phyloP scores from a whole-genome alignment of 2,797 vertebrate genomes.

The Etheostoma nigrum region DNA sequence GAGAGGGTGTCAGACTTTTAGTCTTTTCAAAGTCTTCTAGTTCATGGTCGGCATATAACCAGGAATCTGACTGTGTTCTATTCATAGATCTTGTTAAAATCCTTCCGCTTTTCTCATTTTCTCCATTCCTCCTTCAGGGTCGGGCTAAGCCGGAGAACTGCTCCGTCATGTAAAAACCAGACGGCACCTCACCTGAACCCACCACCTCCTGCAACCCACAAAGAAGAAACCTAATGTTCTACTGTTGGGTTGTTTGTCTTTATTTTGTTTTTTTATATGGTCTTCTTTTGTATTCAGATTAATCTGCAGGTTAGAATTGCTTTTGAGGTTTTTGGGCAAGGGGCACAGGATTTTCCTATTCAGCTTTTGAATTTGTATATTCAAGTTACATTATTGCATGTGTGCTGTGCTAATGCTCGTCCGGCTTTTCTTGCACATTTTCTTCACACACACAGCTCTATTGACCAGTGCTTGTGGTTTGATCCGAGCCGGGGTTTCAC shows the following conservation, averaged over 20 bases:
- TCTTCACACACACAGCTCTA: slow-evolving; percentile 39
- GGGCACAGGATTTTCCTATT: slow-evolving; percentile 50
- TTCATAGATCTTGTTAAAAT: background rate
- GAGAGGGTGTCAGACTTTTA: no score
- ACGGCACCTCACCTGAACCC: slow-evolving; percentile 50
- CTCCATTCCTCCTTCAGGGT: slow-evolving; percentile 63
- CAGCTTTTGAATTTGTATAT: slow-evolving; percentile 54
- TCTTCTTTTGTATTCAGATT: slow-evolving; percentile 70
- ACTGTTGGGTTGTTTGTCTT: slow-evolving; percentile 53
- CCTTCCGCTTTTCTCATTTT: background rate
- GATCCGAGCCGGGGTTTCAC: slow-evolving; percentile 58
- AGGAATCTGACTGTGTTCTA: no score
- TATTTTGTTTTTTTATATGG: slow-evolving; percentile 49
- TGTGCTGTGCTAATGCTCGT: slow-evolving; percentile 58
- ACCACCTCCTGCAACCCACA: slow-evolving; percentile 44
- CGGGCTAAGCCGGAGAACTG: slow-evolving; percentile 80
- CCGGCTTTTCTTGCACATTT: slow-evolving; percentile 29
- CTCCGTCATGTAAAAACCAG: slow-evolving; percentile 81
- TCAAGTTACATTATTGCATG: slow-evolving; percentile 70
- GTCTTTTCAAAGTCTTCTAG: no score
- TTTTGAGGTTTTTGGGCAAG: slow-evolving; percentile 63
- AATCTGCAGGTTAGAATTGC: slow-evolving; percentile 73
- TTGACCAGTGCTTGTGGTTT: slow-evolving; percentile 58
- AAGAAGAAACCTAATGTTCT: slow-evolving; percentile 48
- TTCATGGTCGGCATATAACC: no score